phyloP scores from a whole-genome alignment of 2,113 vertebrate species.

The Cyphomyrus plagiostoma region DNA sequence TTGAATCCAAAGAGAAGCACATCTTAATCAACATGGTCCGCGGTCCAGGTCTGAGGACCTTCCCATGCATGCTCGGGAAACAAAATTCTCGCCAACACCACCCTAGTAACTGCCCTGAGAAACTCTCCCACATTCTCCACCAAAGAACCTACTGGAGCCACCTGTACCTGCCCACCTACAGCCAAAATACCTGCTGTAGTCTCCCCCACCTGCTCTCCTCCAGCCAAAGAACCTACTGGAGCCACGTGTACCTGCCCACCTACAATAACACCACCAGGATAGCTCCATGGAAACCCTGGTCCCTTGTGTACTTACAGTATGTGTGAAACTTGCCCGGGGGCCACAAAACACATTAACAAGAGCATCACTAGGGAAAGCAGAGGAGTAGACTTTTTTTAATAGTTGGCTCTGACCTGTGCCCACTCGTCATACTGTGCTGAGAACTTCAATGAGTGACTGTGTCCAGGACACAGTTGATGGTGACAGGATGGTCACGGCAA shows the following conservation, averaged over 20 bases:
- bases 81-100: not conserved
- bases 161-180: not conserved
- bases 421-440: not conserved
- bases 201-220: not conserved
- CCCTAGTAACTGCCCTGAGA: not conserved
- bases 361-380: not conserved
- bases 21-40: conserved; percentile 55
- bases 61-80: conserved; percentile 35
- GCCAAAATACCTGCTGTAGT: not conserved
- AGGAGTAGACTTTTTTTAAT: not conserved
- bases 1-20: conserved; percentile 52
- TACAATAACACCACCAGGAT: not conserved
- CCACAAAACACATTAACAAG: not conserved
- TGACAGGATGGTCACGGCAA: conserved; percentile 26
- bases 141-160: not conserved
- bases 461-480: conserved; percentile 24
- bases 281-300: not conserved
- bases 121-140: not conserved
- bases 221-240: not conserved
- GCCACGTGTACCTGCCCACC: not conserved
- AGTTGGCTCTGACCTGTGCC: not conserved
- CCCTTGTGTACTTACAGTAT: not conserved
- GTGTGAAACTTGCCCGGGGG: not conserved
- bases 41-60: conserved; percentile 44
- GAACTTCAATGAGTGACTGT: not conserved